Conservation (phyloP, 2,888 invertebrate genomes). For the Pristionchus mayeri region DNA sequence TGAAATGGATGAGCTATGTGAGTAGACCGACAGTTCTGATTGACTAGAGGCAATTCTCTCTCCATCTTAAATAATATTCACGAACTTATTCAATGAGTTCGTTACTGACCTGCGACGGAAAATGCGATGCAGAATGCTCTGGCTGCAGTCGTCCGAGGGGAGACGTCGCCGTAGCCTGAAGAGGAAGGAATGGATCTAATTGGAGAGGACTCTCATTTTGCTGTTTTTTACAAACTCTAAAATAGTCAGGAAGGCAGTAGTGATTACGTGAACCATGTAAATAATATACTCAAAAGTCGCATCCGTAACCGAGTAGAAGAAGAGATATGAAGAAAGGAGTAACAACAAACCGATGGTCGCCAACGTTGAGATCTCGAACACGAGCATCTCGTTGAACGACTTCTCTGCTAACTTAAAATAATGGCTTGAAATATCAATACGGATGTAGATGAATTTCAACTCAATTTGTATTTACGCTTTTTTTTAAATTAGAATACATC, state of each 20-base stretch:
- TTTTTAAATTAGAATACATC: not conserved
- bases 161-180: slow-evolving; percentile 43
- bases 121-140: slow-evolving; percentile 47
- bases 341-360: slow-evolving; percentile 28
- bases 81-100: not conserved
- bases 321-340: too few species aligned
- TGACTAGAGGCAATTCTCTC: too few species aligned
- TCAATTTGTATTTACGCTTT: too few species aligned
- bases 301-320: too few species aligned
- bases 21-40: too few species aligned
- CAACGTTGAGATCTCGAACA: slow-evolving; percentile 42
- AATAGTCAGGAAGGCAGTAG: too few species aligned
- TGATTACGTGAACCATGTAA: too few species aligned
- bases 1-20: too few species aligned
- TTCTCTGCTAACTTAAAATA: slow-evolving; percentile 28
- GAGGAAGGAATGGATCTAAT: too few species aligned
- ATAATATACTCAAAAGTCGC: too few species aligned
- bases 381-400: slow-evolving; percentile 26
- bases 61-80: not conserved
- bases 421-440: not conserved
- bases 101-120: not conserved
- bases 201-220: too few species aligned
- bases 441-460: not conserved
- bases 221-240: too few species aligned
- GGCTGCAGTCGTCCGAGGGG: slow-evolving; percentile 1